These are phyloP conservation scores for Lasioglossum malachurum DNA, from an alignment of 2,888 invertebrate genomes.

Conservation along the genomic window DNA sequence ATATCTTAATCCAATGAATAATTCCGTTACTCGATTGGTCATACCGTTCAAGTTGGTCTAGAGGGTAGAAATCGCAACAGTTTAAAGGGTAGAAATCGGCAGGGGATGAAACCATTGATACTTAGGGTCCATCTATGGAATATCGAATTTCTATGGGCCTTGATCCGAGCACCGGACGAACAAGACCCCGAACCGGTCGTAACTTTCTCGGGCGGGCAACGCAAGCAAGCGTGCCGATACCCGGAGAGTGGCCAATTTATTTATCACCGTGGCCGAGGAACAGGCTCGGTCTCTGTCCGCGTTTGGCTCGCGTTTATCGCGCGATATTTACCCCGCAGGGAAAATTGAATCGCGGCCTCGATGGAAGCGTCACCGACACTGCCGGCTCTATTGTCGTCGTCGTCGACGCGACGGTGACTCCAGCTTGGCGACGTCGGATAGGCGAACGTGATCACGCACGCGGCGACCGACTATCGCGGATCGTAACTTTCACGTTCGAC, in stretches of 20 bases:
- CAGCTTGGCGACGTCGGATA: background rate
- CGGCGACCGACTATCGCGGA: constrained; percentile 31
- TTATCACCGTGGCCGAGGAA: constrained; percentile 29
- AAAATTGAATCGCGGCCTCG: constrained; percentile 24
- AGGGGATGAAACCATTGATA: background rate
- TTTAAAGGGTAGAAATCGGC: background rate
- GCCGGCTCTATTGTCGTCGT: background rate
- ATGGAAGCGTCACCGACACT: background rate
- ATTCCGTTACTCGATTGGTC: too few relatives aligned
- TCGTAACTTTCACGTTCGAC: constrained; percentile 55
- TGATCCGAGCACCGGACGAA: constrained; percentile 10
- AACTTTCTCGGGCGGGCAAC: constrained; percentile 17
- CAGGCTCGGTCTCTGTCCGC: background rate
- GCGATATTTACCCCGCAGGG: constrained; percentile 11
- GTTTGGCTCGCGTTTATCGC: constrained; percentile 24
- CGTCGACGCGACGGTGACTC: constrained; percentile 3
- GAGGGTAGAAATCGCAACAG: background rate
- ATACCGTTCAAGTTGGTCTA: too few relatives aligned
- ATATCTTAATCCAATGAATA: background rate
- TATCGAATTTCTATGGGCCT: background rate
- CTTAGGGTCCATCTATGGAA: background rate
- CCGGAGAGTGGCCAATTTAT: constrained; percentile 38
- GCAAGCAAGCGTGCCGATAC: background rate
- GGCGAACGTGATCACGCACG: background rate
- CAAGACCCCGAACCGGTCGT: constrained; percentile 26